phyloP scores from a whole-genome alignment of 2,888 invertebrate species.

The Dusona sp. region DNA sequence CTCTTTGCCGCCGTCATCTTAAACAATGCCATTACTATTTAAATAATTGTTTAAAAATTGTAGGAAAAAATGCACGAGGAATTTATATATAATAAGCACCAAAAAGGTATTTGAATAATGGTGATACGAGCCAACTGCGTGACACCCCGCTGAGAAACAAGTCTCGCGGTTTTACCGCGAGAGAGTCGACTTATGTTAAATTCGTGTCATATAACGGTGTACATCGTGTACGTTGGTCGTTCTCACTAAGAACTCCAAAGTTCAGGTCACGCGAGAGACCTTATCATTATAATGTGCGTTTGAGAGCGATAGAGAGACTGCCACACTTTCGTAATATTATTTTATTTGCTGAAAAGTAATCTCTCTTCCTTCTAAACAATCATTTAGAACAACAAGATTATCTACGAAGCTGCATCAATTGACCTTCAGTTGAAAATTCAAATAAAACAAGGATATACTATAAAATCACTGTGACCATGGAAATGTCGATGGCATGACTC shows the following conservation, averaged over 20 bases:
- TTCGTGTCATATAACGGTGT: conserved; percentile 71
- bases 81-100: not conserved
- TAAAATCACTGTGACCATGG: not conserved
- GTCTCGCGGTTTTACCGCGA: conserved; percentile 48
- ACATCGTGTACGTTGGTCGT: conserved; percentile 69
- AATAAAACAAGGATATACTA: not conserved
- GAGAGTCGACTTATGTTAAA: conserved; percentile 62
- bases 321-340: conserved; percentile 23
- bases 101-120: conserved; percentile 8
- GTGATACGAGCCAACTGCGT: conserved; percentile 49
- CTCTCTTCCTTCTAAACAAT: not conserved
- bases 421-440: not conserved
- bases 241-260: conserved; percentile 57
- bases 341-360: conserved; percentile 4
- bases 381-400: not conserved
- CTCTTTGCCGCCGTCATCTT: conserved; percentile 20
- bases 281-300: conserved; percentile 68
- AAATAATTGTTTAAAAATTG: conserved; percentile 7
- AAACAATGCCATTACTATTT: not conserved
- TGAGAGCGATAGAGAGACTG: conserved; percentile 27
- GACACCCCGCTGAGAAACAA: conserved; percentile 52
- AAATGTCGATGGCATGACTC: not conserved
- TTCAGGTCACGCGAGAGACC: conserved; percentile 70
- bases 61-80: not conserved
- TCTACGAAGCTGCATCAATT: not conserved